Base-by-base conservation (phyloP, 2,113 vertebrate genomes). In the Globicephala melas region DNA sequence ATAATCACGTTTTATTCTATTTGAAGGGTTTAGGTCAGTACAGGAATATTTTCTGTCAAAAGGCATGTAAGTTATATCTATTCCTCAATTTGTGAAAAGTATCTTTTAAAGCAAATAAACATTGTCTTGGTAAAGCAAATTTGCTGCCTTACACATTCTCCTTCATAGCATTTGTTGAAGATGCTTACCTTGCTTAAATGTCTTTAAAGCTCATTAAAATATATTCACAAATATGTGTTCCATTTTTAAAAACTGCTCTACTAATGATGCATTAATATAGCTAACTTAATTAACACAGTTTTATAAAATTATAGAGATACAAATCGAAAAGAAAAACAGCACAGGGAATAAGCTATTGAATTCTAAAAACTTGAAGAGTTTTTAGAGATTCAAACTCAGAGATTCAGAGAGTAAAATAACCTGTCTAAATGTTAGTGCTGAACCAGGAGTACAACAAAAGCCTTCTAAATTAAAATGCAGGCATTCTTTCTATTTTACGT, bases 171-270 rank as follows among this genome's bases (percentile, higher is more conserved):
- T 94, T 93, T 81, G 58, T 93, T 92, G 80, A 87, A 92, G 44
- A 95, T 96, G 89, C 89, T 96, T 97, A 95, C 23, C 62, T 96
- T 96, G 98, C 83, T 95, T 96, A 97, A 96, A 91, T 89, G 47
- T 93, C 67, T 96, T 97, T 80, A 94, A 95, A 91, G 96, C 90
- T 97, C 79, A 97, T 95, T 96, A 96, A 89, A 90, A 70, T 76
- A 95, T 67, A 96, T 53, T 86, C 86, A 94, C 65, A 90, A 96
- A 96, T 26, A 33, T 86, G 17, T 84, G 33, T 4, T 65, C 26
- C 31, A 90, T 80, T 95, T 96, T 26, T 28, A 28, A 89, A 95
- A 84, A 76, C 9, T 87, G 41, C 55, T 92, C 26, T 91, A 36
- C n/a, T 91, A 95, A 96, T 70, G 25, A 93, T 20, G 80, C 21